Base-by-base conservation (phyloP, 92 coral and sea anemone species). In the Palythoa grandis region DNA sequence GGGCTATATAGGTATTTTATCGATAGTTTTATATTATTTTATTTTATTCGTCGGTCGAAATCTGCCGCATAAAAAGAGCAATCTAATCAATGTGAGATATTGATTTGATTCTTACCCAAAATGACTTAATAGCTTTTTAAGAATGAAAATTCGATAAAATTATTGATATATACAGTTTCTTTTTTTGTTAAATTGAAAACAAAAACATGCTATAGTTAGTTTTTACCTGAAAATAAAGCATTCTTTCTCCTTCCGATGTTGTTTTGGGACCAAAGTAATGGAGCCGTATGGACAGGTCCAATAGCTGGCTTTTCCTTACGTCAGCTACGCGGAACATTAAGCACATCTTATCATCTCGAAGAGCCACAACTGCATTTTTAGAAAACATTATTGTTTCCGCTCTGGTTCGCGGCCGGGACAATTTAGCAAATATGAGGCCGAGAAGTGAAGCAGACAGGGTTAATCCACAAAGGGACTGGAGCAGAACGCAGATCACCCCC, bases 321-420 rank as follows among this genome's bases (percentile, higher is more conserved):
- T 97, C 99, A 48, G 97, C 97, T 40, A 97, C 98, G 2, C 99
- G 98, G 77, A 97, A 95, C 86, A 93, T 89, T 0, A 97, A 80
- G 43, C 93, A 86, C 84, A 90, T 87, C 15, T 82, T 74, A 37
- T 91, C 94, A 78, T 97, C 93, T 52, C 89, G 86, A 58, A 84
- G 85, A 10, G 92, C 93, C n/a, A 95, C 88, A 14, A 93, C 95
- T 17, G 99, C 96, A 69, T 91, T 68, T 78, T 91, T 91, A 11
- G 97, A 93, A 88, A 97, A 97, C 70, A 95, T 83, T 14, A 97
- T 82, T 6, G 98, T 97, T 54, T 97, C 98, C 54, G 98, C 94
- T 66, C 99, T 90, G 75, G 98, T 89, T 48, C 93, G 90, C 76
- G 99, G 99, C n/a, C 99, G 93, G 57, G 99, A 93, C 76, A 97